phyloP scores from a whole-genome alignment of 2,113 vertebrate genomes.

The Tychaedon coryphoeus region DNA sequence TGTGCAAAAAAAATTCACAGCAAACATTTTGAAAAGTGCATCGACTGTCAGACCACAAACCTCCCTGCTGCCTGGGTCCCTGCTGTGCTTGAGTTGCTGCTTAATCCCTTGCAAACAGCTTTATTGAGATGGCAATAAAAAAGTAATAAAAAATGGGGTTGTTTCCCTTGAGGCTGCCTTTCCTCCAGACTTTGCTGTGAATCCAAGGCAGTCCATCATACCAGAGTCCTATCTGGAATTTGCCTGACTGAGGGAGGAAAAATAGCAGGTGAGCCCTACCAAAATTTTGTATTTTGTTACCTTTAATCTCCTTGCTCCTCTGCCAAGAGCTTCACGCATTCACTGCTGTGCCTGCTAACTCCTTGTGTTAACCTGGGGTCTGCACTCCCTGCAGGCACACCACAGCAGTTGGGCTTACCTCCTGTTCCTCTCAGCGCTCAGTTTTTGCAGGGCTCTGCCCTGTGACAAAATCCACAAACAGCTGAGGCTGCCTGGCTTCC shows the following conservation, averaged over 20 bases:
- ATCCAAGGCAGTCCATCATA: background rate
- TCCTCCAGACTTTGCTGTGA: background rate
- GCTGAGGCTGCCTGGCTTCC: background rate
- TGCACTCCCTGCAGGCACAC: background rate
- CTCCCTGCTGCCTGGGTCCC: background rate
- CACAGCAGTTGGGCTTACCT: background rate
- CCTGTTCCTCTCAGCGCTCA: background rate
- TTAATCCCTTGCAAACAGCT: conserved; percentile 16
- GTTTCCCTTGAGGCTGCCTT: background rate
- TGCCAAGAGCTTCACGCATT: rapidly evolving
- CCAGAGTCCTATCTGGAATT: background rate
- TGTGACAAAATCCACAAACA: background rate
- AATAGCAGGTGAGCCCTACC: background rate
- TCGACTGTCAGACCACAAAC: background rate
- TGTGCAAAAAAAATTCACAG: background rate
- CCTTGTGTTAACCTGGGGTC: rapidly evolving
- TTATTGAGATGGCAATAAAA: background rate
- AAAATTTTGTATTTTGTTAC: background rate
- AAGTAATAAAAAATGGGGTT: background rate
- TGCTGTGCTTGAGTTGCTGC: background rate
- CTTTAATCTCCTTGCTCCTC: background rate
- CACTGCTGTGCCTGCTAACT: background rate
- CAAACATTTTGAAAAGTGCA: background rate
- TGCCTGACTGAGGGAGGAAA: background rate
- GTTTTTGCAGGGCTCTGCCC: background rate